Conservation (phyloP, 2,113 vertebrate species). For the Pterocles gutturalis region DNA sequence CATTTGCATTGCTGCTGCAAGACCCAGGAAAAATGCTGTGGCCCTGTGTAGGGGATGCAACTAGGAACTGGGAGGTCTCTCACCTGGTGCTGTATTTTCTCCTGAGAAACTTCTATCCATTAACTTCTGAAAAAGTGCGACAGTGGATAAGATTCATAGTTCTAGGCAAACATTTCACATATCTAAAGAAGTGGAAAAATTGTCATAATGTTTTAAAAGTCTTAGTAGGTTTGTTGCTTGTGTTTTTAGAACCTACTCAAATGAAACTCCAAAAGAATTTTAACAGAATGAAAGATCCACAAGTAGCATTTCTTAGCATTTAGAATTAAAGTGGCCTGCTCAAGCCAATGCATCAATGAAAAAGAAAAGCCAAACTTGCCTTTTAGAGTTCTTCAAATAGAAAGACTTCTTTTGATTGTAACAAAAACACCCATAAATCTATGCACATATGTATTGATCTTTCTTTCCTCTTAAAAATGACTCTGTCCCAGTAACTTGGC, state of each 20-base stretch:
- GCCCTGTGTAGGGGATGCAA: not conserved
- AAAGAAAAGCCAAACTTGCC: conserved; percentile 64
- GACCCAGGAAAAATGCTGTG: not conserved
- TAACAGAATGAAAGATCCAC: conserved; percentile 47
- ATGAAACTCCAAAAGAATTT: conserved; percentile 23
- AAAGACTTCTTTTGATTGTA: conserved; percentile 81
- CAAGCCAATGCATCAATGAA: conserved; percentile 26
- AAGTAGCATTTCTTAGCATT: conserved; percentile 46
- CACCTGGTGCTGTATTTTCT: not conserved
- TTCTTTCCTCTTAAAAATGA: conserved; percentile 85
- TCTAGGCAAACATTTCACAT: not conserved
- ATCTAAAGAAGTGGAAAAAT: not conserved
- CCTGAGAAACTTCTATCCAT: not conserved
- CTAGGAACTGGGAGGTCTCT: not conserved
- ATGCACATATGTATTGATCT: conserved; percentile 86
- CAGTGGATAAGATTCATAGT: not conserved
- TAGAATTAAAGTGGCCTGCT: conserved; percentile 33
- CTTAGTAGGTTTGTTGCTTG: not conserved
- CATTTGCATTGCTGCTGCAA: not conserved
- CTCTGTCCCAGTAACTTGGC: conserved; percentile 83
- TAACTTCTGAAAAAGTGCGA: not conserved
- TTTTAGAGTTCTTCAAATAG: conserved; percentile 73
- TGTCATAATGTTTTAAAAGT: not conserved
- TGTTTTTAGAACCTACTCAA: conserved; percentile 20
- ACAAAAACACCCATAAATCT: conserved; percentile 86